phyloP scores from a whole-genome alignment of 2,113 vertebrate species.

The Shinisaurus crocodilurus region DNA sequence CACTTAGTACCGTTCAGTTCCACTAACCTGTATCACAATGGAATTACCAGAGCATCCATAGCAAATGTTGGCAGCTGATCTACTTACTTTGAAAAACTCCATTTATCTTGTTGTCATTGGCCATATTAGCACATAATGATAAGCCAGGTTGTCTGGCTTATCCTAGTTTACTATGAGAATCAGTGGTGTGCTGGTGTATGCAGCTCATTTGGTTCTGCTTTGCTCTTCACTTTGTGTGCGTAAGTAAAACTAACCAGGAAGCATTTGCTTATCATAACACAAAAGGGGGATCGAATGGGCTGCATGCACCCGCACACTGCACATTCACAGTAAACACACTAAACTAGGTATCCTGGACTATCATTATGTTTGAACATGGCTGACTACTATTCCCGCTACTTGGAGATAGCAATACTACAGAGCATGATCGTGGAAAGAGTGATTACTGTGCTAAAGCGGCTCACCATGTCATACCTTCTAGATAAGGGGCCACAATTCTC shows the following conservation, averaged over 20 bases:
- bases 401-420: neutral
- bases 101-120: neutral
- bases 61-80: neutral
- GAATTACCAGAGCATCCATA: neutral
- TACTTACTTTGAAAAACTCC: neutral
- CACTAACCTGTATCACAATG: neutral
- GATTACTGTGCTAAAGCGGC: neutral
- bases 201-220: neutral
- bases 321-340: neutral
- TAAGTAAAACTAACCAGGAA: neutral
- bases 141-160: neutral
- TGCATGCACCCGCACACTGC: neutral
- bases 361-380: neutral
- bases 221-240: neutral
- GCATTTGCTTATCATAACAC: neutral
- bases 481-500: neutral
- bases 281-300: neutral
- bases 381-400: neutral
- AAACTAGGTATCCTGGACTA: neutral
- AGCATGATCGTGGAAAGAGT: neutral
- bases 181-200: neutral
- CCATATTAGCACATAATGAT: neutral
- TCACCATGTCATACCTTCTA: neutral
- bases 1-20: neutral
- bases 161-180: neutral